A percentile compares a stretch with the other conserved stretches of the same genome.
Conservation (phyloP, 2,888 invertebrate species). For the Melanophora roralis region DNA sequence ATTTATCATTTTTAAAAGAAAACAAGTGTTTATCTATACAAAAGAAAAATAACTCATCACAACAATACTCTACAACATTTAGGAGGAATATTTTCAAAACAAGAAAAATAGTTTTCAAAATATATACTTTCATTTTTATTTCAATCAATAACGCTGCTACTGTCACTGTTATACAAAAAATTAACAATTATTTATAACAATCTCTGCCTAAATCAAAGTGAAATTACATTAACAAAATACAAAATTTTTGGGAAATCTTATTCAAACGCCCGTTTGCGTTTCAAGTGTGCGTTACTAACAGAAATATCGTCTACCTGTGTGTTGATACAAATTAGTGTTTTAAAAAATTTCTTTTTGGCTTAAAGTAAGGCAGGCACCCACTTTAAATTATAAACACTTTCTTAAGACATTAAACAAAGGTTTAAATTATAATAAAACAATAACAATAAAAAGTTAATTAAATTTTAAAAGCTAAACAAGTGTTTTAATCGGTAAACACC, state of each 20-base stretch:
- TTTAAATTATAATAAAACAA: neutral
- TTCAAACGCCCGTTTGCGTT: neutral
- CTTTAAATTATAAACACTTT: neutral
- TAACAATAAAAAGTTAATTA: neutral
- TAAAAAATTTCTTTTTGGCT: neutral
- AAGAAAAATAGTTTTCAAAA: neutral
- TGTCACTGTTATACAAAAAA: conserved; percentile 36
- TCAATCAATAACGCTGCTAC: conserved; percentile 30
- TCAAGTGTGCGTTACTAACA: neutral
- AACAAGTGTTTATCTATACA: neutral
- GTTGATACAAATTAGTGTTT: neutral
- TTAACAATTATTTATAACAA: conserved; percentile 39
- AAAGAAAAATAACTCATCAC: neutral
- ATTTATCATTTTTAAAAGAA: neutral
- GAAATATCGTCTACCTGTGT: neutral
- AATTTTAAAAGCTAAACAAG: neutral
- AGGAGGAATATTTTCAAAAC: neutral
- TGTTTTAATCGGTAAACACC: neutral
- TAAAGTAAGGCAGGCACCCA: neutral
- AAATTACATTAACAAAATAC: neutral
- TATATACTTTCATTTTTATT: conserved; percentile 41
- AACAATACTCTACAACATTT: neutral
- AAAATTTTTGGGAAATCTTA: conserved; percentile 1
- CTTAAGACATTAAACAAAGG: neutral
- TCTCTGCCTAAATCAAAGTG: conserved; percentile 29